Conservation (phyloP, 2,113 vertebrate genomes). For the Eublepharis macularius region DNA sequence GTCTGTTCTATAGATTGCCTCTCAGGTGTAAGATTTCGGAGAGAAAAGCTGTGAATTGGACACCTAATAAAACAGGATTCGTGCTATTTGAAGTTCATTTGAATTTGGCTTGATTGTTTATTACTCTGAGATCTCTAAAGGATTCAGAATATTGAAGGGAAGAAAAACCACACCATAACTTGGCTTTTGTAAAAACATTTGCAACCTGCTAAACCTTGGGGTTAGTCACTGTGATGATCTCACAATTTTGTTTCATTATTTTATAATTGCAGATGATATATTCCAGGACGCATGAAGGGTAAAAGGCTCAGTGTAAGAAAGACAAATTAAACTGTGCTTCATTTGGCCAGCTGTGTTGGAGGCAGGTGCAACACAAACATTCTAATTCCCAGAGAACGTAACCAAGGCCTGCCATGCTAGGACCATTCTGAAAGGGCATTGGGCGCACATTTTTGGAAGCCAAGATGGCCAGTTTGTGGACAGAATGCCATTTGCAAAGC, state of each 20-base stretch:
- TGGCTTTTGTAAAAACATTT: constrained; percentile 56
- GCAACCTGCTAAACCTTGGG: constrained; percentile 46
- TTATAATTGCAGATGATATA: constrained; percentile 62
- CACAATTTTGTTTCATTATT: constrained; percentile 61
- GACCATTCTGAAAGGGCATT: constrained; percentile 35
- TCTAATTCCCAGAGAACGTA: constrained; percentile 15
- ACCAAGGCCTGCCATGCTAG: constrained; percentile 29
- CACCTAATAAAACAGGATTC: constrained; percentile 44
- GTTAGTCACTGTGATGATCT: constrained; percentile 55
- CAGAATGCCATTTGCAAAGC: constrained; percentile 41
- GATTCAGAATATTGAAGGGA: constrained; percentile 38
- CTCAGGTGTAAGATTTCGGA: background rate
- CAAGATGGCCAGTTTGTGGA: constrained; percentile 33
- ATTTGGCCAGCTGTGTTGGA: constrained; percentile 38
- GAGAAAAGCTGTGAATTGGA: constrained; percentile 12
- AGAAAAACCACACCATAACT: constrained; percentile 34
- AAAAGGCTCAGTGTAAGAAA: constrained; percentile 37
- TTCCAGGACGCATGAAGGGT: background rate
- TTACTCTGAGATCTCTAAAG: constrained; percentile 61
- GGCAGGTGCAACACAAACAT: constrained; percentile 62
- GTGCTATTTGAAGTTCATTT: constrained; percentile 42
- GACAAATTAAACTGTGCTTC: constrained; percentile 37
- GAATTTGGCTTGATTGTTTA: constrained; percentile 59
- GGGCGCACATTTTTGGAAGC: background rate
- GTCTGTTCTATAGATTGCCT: background rate